Conservation (phyloP, 2,888 invertebrate genomes). For the Colostygia pectinataria region DNA sequence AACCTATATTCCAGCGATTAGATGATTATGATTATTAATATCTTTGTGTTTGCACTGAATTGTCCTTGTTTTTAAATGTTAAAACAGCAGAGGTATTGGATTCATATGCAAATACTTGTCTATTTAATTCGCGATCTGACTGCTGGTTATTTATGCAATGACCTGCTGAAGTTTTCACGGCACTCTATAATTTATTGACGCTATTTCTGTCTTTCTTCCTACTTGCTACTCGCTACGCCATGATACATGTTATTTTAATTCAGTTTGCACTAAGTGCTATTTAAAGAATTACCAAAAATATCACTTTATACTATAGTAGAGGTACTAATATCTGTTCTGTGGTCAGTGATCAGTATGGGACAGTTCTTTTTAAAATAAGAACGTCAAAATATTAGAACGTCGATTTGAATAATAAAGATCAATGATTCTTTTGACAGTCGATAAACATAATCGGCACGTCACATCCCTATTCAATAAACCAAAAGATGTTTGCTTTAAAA, state of each 20-base stretch:
- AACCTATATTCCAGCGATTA: too few species aligned
- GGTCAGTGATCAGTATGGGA: too few species aligned
- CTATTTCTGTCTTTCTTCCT: constrained; percentile 43
- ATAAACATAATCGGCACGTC: constrained; percentile 13
- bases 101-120: constrained; percentile 41
- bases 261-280: constrained; percentile 6
- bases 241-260: constrained; percentile 26
- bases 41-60: background rate
- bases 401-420: too few species aligned
- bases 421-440: constrained; percentile 6
- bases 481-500: constrained; percentile 5
- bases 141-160: constrained; percentile 45
- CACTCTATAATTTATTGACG: constrained; percentile 40
- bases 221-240: constrained; percentile 20
- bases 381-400: too few species aligned
- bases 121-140: constrained; percentile 45
- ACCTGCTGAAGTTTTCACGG: constrained; percentile 49
- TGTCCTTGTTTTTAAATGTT: constrained; percentile 7
- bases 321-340: too few species aligned
- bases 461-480: constrained; percentile 11
- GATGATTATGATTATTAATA: too few species aligned
- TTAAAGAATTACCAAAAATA: too few species aligned
- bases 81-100: constrained; percentile 10
- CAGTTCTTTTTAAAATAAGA: too few species aligned
- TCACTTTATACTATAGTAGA: too few species aligned